A percentile compares a stretch with the other conserved stretches of the same genome.
These are phyloP conservation scores for Drosophila pseudoobscura DNA, from an alignment of 1,140 invertebrate genomes.

Conservation along the genomic window DNA sequence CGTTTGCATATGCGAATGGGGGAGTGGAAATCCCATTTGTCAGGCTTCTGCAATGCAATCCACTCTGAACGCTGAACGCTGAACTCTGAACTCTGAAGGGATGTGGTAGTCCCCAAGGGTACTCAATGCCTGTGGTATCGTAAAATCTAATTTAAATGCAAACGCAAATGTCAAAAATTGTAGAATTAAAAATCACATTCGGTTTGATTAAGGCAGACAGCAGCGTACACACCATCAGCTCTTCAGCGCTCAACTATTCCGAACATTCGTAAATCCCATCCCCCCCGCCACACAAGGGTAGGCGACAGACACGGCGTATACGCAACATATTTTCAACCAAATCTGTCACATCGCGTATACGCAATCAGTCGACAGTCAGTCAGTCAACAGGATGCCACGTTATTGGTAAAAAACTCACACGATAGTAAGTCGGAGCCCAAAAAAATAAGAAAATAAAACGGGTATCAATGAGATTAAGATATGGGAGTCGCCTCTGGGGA, in stretches of 20 bases:
- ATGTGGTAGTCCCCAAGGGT: not conserved
- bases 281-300: not conserved
- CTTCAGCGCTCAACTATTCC: conserved; percentile 46
- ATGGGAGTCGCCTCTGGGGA: not conserved
- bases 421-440: conserved; percentile 3
- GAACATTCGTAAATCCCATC: not conserved
- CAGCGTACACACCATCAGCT: conserved; percentile 8
- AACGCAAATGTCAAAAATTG: conserved; percentile 80
- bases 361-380: conserved; percentile 68
- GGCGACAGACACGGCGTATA: conserved; percentile 51
- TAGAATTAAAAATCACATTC: conserved; percentile 79
- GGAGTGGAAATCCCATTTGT: conserved; percentile 62
- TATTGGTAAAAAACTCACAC: conserved; percentile 60
- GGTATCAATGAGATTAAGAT: not conserved
- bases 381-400: conserved; percentile 48
- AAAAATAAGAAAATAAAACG: conserved; percentile 18
- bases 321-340: conserved; percentile 66
- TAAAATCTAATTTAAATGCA: conserved; percentile 82
- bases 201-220: conserved; percentile 38
- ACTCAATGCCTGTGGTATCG: conserved; percentile 46
- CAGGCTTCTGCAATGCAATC: conserved; percentile 56
- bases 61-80: conserved; percentile 17
- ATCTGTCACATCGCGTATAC: conserved; percentile 76
- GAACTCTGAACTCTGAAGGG: not conserved
- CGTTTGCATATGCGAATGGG: not conserved